phyloP scores from a whole-genome alignment of 2,888 invertebrate species.

The Fissipunctia ypsillon region DNA sequence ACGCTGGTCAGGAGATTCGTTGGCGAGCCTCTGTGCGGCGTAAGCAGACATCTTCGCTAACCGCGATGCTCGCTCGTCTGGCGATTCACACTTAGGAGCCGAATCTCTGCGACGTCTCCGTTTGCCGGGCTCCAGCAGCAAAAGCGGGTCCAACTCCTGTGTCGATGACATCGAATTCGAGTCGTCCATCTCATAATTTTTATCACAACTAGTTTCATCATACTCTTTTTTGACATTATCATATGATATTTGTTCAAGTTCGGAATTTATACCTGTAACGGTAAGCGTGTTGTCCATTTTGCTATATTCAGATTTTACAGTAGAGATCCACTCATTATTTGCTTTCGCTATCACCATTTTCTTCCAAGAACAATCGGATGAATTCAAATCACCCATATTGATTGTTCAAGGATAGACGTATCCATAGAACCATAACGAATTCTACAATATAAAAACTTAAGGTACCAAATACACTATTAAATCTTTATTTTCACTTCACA shows the following conservation, averaged over 20 bases:
- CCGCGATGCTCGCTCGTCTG: slow-evolving; percentile 80
- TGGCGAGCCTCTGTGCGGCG: slow-evolving; percentile 85
- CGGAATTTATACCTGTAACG: slow-evolving; percentile 60
- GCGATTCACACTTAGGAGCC: slow-evolving; percentile 75
- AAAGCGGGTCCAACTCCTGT: slow-evolving; percentile 75
- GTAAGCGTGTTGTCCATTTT: slow-evolving; percentile 67
- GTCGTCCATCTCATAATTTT: slow-evolving; percentile 57
- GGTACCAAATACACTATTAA: slow-evolving; percentile 29
- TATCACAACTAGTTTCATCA: slow-evolving; percentile 55
- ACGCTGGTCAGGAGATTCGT: slow-evolving; percentile 84
- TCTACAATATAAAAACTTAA: slow-evolving; percentile 36
- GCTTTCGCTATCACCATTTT: slow-evolving; percentile 86
- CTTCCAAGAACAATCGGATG: slow-evolving; percentile 85
- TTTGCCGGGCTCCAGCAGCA: slow-evolving; percentile 56
- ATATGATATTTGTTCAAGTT: slow-evolving; percentile 66
- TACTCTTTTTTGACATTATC: slow-evolving; percentile 74
- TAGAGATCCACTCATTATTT: slow-evolving; percentile 84
- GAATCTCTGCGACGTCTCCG: slow-evolving; percentile 72
- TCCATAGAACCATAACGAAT: slow-evolving; percentile 86
- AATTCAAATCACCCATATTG: slow-evolving; percentile 87
- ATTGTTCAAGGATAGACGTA: slow-evolving; percentile 86
- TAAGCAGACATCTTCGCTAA: slow-evolving; percentile 87
- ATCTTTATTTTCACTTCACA: slow-evolving; percentile 35
- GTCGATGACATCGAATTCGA: slow-evolving; percentile 62
- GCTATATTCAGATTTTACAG: slow-evolving; percentile 74